Evolutionary conservation across 2,888 invertebrate species (phyloP), one percentile per base, ranked within the genome.

Genomic region (Cartodere bifasciata): DNA sequence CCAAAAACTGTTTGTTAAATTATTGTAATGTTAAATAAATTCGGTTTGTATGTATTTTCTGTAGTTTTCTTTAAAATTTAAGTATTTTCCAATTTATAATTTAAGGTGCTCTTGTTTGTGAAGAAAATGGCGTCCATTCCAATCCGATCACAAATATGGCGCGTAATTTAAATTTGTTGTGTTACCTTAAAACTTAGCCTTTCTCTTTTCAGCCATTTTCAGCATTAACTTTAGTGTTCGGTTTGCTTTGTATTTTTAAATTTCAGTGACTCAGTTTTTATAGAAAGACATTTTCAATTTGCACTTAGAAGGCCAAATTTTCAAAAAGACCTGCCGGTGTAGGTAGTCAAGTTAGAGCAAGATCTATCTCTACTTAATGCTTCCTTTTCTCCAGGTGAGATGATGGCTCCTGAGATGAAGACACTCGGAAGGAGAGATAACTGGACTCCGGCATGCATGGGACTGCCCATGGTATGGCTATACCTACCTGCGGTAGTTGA

Each of bases 381-480:
- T 64, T 65, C 63, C 63, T 64, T 63, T 64, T 63, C 64, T 63
- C 56, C 64, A 65, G 65, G 64, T 65, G 61, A 49, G 52, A n/a
- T n/a, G n/a, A n/a, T n/a, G n/a, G n/a, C 56, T 53, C 54, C 51
- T 53, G 49, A 42, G 44, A 46, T 48, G 51, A 50, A 44, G 48
- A 46, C 46, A n/a, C n/a, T n/a, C n/a, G 45, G 40, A 39, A 39
- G 40, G 39, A 30, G 35, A 37, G 37, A 43, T 45, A 47, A 48
- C 46, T 29, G 39, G 42, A 47, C 46, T 33, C 48, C 46, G n/a
- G n/a, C n/a, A n/a, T n/a, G n/a, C n/a, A n/a, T n/a, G 46, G 55
- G 58, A 60, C n/a, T n/a, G n/a, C 62, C 65, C 64, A 65, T 64
- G 65, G 65, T 65, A 65, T 64, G n/a, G n/a, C n/a, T n/a, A n/a